Percentiles rank a stretch among this genome's conserved stretches.
Conservation (phyloP, 2,888 invertebrate species). For the Spicauda simplicius region DNA sequence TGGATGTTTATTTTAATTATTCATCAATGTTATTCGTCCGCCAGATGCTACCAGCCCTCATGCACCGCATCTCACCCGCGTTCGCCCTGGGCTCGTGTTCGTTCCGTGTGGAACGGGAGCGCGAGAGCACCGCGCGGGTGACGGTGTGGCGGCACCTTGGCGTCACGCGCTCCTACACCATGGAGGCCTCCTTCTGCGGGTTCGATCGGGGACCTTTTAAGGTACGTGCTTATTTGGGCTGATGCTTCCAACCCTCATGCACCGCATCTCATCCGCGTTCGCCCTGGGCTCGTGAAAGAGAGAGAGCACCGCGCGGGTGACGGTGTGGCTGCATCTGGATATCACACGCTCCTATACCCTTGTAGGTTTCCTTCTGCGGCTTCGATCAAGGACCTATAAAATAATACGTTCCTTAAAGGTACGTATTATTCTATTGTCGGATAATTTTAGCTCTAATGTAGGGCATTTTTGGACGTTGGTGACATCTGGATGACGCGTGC, state of each 20-base stretch:
- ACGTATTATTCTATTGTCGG: no score
- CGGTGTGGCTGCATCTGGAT: no score
- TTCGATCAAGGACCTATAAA: no score
- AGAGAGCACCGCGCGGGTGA: slow-evolving; percentile 88
- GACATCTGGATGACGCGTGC: no score
- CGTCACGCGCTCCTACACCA: slow-evolving; percentile 90
- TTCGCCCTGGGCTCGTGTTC: slow-evolving; percentile 90
- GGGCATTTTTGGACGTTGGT: no score
- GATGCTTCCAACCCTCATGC: slow-evolving; percentile 90
- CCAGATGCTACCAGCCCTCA: slow-evolving; percentile 89
- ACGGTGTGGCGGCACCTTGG: slow-evolving; percentile 94
- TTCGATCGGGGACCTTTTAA: slow-evolving; percentile 90
- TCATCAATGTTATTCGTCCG: not conserved
- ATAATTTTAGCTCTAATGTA: no score
- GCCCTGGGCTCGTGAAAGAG: slow-evolving; percentile 90
- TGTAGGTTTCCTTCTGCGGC: no score
- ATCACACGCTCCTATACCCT: no score
- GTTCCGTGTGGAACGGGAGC: slow-evolving; percentile 90
- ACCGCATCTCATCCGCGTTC: slow-evolving; percentile 89
- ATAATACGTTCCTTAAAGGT: no score
- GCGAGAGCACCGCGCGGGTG: slow-evolving; percentile 93
- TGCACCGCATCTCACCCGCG: slow-evolving; percentile 88
- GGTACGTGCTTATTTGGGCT: slow-evolving; percentile 68
- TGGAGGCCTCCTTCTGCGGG: slow-evolving; percentile 95
- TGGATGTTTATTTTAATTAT: no score